These are phyloP conservation scores for Anableps anableps DNA, from an alignment of 2,797 vertebrate genomes.

Conservation along the genomic window DNA sequence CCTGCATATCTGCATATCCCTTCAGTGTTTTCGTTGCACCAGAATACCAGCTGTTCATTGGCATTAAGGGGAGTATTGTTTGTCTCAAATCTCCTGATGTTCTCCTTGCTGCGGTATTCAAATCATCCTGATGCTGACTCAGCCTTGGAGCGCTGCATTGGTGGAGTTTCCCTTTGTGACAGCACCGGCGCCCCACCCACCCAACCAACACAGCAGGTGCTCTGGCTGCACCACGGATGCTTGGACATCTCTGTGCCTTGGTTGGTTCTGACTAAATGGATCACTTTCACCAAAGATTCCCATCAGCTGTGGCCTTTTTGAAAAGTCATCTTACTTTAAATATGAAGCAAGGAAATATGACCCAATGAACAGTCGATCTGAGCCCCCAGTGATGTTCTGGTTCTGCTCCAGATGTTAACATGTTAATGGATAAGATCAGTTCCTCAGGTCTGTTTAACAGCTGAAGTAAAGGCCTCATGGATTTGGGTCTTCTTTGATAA, in stretches of 20 bases:
- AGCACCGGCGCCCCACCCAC: background rate
- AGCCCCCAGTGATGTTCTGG: too few relatives aligned
- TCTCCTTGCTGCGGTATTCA: background rate
- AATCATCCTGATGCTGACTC: background rate
- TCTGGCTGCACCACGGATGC: background rate
- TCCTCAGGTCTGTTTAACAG: background rate
- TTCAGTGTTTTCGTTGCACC: background rate
- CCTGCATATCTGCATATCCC: background rate
- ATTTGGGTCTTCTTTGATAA: too few relatives aligned
- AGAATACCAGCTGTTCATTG: background rate
- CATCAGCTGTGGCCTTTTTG: background rate
- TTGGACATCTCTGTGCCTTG: background rate
- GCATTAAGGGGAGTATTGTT: background rate
- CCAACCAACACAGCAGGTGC: background rate
- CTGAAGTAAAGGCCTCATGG: too few relatives aligned
- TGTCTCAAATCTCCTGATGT: background rate
- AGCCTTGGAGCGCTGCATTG: background rate
- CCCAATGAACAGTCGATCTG: too few relatives aligned
- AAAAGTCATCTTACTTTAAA: background rate
- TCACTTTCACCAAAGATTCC: background rate
- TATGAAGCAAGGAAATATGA: background rate
- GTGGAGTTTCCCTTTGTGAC: background rate
- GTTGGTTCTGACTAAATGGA: too few relatives aligned
- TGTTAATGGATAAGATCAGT: too few relatives aligned
- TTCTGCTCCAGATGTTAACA: too few relatives aligned